A percentile compares a stretch with the other conserved stretches of the same genome.
phyloP scores from a whole-genome alignment of 1,140 invertebrate species.

The Spodoptera frugiperda region DNA sequence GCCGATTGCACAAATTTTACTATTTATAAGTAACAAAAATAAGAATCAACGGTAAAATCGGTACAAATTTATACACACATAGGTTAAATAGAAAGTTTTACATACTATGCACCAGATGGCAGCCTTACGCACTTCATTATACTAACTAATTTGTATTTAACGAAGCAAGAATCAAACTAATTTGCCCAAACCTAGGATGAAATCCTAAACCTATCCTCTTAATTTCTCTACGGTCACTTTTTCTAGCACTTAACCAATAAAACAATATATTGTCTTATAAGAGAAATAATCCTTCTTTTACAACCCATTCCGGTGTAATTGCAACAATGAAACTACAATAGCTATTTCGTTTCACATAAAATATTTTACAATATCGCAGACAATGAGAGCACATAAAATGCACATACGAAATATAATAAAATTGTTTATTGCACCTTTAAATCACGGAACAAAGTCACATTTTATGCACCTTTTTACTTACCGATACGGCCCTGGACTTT shows the following conservation, averaged over 20 bases:
- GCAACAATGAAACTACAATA: constrained; percentile 38
- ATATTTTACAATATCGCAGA: constrained; percentile 28
- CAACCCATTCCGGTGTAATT: constrained; percentile 10
- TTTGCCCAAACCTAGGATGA: too few species aligned
- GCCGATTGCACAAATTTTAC: too few species aligned
- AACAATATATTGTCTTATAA: not conserved
- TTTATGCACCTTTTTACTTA: constrained; percentile 27
- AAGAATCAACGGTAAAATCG: too few species aligned
- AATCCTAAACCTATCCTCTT: too few species aligned
- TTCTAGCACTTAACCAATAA: not conserved
- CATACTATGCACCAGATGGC: too few species aligned
- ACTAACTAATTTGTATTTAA: too few species aligned
- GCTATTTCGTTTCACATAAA: not conserved
- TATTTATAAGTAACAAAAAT: too few species aligned
- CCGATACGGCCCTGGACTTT: constrained; percentile 15
- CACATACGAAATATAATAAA: constrained; percentile 35
- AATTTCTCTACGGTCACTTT: too few species aligned
- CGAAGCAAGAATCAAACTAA: too few species aligned
- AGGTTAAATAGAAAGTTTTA: too few species aligned
- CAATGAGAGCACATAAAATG: constrained; percentile 29
- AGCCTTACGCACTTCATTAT: too few species aligned
- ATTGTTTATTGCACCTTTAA: constrained; percentile 39
- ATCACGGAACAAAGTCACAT: not conserved
- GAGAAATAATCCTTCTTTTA: not conserved
- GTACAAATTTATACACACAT: too few species aligned